These are phyloP conservation scores for Melikaiella ostensackeni DNA, from an alignment of 2,888 invertebrate genomes.

Conservation along the genomic window DNA sequence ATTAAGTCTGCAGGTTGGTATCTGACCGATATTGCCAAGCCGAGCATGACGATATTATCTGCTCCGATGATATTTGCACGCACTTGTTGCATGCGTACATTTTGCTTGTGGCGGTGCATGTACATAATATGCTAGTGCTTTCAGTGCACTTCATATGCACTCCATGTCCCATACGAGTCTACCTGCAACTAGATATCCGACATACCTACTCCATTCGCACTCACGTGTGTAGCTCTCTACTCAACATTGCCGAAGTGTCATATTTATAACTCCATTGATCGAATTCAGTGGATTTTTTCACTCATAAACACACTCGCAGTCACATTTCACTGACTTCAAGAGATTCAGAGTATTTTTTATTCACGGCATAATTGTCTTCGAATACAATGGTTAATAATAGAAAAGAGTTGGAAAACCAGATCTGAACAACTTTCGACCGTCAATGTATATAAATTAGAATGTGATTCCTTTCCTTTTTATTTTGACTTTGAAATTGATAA, in stretches of 20 bases:
- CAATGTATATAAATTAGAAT: too few species aligned
- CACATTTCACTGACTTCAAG: slow-evolving; percentile 28
- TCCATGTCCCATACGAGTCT: slow-evolving; percentile 73
- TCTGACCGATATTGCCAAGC: slow-evolving; percentile 70
- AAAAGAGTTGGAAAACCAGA: too few species aligned
- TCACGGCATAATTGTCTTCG: background rate
- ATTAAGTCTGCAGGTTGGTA: slow-evolving; percentile 67
- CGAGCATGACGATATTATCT: slow-evolving; percentile 74
- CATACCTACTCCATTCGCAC: slow-evolving; percentile 64
- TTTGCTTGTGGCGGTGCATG: slow-evolving; percentile 67
- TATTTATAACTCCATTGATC: slow-evolving; percentile 65
- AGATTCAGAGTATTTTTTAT: background rate
- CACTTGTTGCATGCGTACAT: slow-evolving; percentile 76
- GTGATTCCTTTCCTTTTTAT: too few species aligned
- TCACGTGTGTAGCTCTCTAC: slow-evolving; percentile 62
- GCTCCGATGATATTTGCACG: slow-evolving; percentile 73
- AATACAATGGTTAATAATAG: slow-evolving; percentile 1
- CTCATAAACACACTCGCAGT: slow-evolving; percentile 42
- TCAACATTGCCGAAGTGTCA: slow-evolving; percentile 65
- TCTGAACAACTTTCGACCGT: too few species aligned
- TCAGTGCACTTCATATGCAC: slow-evolving; percentile 75
- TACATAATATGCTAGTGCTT: slow-evolving; percentile 71
- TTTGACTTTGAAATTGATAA: too few species aligned
- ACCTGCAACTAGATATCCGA: slow-evolving; percentile 72
- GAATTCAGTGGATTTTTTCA: slow-evolving; percentile 45